A percentile compares a stretch with the other conserved stretches of the same genome.
Conservation (phyloP, 2,113 vertebrate species). For the Chelonoidis abingdonii region DNA sequence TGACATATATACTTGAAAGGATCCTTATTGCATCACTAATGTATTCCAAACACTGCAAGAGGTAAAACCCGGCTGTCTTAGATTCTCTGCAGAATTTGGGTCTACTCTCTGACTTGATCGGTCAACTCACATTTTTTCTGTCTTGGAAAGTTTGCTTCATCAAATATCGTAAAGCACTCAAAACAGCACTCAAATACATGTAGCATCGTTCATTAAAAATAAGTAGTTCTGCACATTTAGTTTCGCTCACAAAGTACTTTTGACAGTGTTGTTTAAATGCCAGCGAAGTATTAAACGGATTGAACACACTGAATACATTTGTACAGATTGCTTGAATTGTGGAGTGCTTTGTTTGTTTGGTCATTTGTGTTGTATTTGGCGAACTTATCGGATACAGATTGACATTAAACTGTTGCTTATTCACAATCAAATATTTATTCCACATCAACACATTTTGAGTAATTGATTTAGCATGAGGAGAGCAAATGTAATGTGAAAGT, state of each 20-base stretch:
- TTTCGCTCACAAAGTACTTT: neutral
- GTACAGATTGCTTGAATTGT: neutral
- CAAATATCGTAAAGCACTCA: neutral
- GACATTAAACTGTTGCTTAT: neutral
- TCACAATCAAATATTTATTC: neutral
- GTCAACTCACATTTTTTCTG: neutral
- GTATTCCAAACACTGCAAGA: slow-evolving; percentile 14
- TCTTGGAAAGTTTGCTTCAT: neutral
- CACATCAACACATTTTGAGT: neutral
- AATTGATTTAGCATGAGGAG: neutral
- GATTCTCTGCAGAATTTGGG: neutral
- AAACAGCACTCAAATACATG: neutral
- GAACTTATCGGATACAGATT: neutral
- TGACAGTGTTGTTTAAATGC: neutral
- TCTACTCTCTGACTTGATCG: slow-evolving; percentile 9
- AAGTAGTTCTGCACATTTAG: neutral
- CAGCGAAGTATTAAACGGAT: accelerated
- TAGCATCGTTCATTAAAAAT: neutral
- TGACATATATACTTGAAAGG: neutral
- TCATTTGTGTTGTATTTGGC: neutral
- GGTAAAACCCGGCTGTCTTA: neutral
- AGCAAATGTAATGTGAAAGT: neutral
- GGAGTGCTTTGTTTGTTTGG: neutral
- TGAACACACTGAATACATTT: neutral
- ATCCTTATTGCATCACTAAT: neutral